Evolutionary conservation across 2,888 invertebrate species (phyloP), one percentile per base, ranked within the genome.

Genomic region (Lycaena phlaeas): DNA sequence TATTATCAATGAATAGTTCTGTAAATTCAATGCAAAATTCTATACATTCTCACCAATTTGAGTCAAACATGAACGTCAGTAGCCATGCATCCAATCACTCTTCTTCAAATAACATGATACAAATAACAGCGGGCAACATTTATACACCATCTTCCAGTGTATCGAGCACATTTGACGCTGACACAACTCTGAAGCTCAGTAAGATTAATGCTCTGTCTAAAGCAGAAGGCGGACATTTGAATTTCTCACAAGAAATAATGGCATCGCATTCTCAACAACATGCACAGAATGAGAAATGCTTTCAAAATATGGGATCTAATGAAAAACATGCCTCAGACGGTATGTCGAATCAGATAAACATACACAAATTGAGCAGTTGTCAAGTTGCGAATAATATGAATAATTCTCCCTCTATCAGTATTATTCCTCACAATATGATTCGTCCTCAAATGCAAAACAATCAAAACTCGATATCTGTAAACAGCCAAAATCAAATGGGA

Each of bases 221-320:
- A 54, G 52, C 84, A 9, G 84, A 84, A 67, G 79, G 74, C 26
- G 84, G 84, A 0, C 81, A 81, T 51, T 57, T 84, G 47, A 84
- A 82, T 50, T 84, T 84, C 42, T 78, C 79, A 0, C 82, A 76
- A 56, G 84, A 84, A 61, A 79, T 82, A 42, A 81, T 82, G 76
- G 70, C 79, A 27, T 75, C 84, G 2, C 82, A 84, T 61, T 68
- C 79, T 1, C 84, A 84, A 51, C 79, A 78, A 48, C 74, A 78
- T 52, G 61, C 65, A 5, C 79, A 79, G 47, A 79, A 68, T 51
- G 84, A 84, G 17, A 84, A 82, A 54, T 61, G 58, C 45, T 82
- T 82, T 56, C 85, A 81, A 49, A 81, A 76, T 42, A 71, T 82
- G 61, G 77, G 76, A 22, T 59, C 60, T 39, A 64, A 56, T 46